Percentiles rank a stretch among this genome's conserved stretches.
These are phyloP conservation scores for Charanyca ferruginea DNA, from an alignment of 2,888 invertebrate species.

Conservation along the genomic window DNA sequence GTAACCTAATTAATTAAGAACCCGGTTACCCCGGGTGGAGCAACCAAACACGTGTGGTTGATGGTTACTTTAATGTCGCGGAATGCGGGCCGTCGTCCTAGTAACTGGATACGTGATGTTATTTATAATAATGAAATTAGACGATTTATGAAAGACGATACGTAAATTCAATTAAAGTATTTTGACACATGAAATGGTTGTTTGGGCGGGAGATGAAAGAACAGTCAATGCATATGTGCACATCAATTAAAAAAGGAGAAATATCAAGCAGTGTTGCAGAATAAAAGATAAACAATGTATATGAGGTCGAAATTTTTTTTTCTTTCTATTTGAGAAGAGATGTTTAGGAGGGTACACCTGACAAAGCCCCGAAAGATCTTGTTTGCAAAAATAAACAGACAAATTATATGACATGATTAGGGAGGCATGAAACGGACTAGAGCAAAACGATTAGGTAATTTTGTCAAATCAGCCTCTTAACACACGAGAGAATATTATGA, in stretches of 20 bases:
- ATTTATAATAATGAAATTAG: conserved; percentile 52
- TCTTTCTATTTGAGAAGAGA: background rate
- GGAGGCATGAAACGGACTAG: background rate
- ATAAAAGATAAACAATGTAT: background rate
- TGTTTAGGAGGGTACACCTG: background rate
- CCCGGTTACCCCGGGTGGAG: conserved; percentile 79
- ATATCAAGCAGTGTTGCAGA: background rate
- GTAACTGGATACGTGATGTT: conserved; percentile 51
- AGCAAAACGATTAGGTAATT: too few species aligned
- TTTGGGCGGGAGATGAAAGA: conserved; percentile 3
- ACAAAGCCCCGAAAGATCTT: too few species aligned
- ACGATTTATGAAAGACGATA: conserved; percentile 51
- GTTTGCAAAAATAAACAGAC: background rate
- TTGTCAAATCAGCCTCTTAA: too few species aligned
- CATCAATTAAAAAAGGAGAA: background rate
- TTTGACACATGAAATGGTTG: conserved; percentile 20
- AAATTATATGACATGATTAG: too few species aligned
- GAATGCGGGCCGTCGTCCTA: conserved; percentile 45
- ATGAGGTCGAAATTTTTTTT: background rate
- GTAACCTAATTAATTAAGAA: conserved; percentile 78
- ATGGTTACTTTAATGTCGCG: conserved; percentile 53
- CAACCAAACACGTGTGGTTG: conserved; percentile 64
- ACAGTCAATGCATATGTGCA: background rate
- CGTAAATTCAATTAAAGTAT: conserved; percentile 32
- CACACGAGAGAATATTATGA: too few species aligned